A percentile compares a stretch with the other conserved stretches of the same genome.
phyloP scores from a whole-genome alignment of 2,797 vertebrate species.

The Stomatorhinus walkeri region DNA sequence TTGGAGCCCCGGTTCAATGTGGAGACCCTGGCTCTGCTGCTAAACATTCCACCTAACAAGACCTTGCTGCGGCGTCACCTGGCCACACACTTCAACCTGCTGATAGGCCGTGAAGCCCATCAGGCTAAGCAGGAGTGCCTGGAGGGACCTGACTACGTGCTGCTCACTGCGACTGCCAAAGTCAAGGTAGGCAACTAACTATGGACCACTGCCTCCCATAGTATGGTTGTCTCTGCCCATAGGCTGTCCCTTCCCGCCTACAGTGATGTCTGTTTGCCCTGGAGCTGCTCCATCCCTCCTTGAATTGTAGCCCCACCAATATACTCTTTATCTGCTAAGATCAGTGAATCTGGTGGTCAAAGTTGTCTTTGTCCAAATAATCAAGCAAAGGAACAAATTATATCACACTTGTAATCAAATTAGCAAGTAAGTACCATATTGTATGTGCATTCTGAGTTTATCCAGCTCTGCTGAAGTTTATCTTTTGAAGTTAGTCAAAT shows the following conservation, averaged over 20 bases:
- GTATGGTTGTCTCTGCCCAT: background rate
- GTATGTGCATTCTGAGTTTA: background rate
- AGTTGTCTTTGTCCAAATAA: background rate
- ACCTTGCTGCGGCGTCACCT: constrained; percentile 87
- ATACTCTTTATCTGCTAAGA: background rate
- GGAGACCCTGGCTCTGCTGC: constrained; percentile 89
- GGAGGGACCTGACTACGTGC: constrained; percentile 81
- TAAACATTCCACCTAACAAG: constrained; percentile 96
- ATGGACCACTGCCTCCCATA: background rate
- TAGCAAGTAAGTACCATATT: background rate
- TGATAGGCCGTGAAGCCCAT: constrained; percentile 84
- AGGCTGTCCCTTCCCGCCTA: background rate
- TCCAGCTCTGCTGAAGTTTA: background rate
- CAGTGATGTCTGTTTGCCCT: background rate
- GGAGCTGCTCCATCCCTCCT: background rate
- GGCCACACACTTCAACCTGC: constrained; percentile 90
- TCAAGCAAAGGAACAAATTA: background rate
- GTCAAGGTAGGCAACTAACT: constrained; percentile 71
- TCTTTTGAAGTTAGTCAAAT: background rate
- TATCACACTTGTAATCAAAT: background rate
- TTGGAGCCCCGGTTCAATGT: constrained; percentile 94
- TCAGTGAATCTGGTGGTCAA: background rate
- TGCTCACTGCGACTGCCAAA: constrained; percentile 90
- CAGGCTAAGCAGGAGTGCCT: constrained; percentile 85
- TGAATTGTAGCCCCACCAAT: background rate